Base-by-base conservation (phyloP, 2,888 invertebrate species). In the Microdon myrmicae region DNA sequence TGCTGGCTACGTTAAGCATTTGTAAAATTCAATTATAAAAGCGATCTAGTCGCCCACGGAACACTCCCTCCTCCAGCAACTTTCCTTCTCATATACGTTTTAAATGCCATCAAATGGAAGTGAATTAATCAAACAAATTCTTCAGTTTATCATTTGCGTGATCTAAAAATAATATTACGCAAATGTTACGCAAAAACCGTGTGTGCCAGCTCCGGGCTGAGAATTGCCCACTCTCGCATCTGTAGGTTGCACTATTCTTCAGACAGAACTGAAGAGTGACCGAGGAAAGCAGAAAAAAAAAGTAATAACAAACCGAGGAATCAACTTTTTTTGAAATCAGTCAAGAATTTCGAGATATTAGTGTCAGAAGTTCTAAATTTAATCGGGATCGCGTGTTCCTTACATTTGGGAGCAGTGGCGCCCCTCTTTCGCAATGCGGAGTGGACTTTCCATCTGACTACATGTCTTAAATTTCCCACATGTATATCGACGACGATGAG, bases 351-450 rank as follows among this genome's bases (percentile, higher is more conserved):
- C 25, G 34, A 38, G 38, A 55, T 55, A 55, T 60, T 54, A 48
- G 38, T 43, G 48, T 43, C 41, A 55, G n/a, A n/a, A n/a, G 55
- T 55, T 61, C 60, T 61, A 55, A 16, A 61, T 49, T 61, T 61
- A 48, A 55, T 32, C 26, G 13, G 37, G 9, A 23, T 31, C 20
- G n/a, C n/a, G n/a, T n/a, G n/a, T 47, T 17, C 53, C 20, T 31
- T 1, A 34, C 2, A 2, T 13, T 19, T n/a, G n/a, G n/a, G n/a
- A n/a, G n/a, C n/a, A n/a, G n/a, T n/a, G n/a, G n/a, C n/a, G n/a
- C n/a, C n/a, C 4, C n/a, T 10, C 7, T 12, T 9, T 39, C 4
- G 16, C 25, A 20, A n/a, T n/a, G n/a, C n/a, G n/a, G n/a, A n/a
- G n/a, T n/a, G n/a, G n/a, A n/a, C n/a, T n/a, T n/a, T n/a, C n/a